These are phyloP conservation scores for Heliconius cydno DNA, from an alignment of 2,888 invertebrate species.

Conservation along the genomic window DNA sequence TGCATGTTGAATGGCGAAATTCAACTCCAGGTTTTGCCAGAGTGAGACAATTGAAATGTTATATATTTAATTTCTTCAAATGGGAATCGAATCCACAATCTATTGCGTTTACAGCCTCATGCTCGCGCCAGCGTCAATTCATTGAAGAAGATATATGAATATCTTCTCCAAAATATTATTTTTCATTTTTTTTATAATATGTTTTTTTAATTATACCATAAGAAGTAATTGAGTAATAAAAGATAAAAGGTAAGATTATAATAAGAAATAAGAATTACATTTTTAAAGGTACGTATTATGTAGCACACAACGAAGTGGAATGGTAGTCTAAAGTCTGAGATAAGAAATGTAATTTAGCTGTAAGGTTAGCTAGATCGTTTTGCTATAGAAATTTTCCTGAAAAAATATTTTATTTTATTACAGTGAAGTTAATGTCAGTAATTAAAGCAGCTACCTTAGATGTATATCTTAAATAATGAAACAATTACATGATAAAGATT, in stretches of 20 bases:
- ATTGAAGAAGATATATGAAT: too few relatives aligned
- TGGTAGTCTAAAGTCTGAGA: neutral
- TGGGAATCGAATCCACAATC: too few relatives aligned
- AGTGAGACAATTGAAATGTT: too few relatives aligned
- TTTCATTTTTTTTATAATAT: too few relatives aligned
- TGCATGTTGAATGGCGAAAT: too few relatives aligned
- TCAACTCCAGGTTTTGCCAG: too few relatives aligned
- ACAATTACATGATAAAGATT: too few relatives aligned
- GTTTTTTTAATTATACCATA: neutral
- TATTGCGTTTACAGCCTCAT: too few relatives aligned
- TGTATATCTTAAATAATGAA: too few relatives aligned
- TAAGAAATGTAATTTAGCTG: constrained; percentile 5
- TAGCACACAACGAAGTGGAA: neutral
- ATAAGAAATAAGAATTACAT: neutral
- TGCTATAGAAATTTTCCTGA: neutral
- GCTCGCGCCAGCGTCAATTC: too few relatives aligned
- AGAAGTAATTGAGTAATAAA: neutral
- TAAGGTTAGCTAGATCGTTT: neutral
- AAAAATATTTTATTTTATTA: neutral
- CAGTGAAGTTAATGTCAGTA: neutral
- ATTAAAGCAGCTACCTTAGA: neutral
- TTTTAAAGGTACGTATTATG: neutral
- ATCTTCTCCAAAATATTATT: too few relatives aligned
- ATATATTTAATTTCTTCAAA: too few relatives aligned
- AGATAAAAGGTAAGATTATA: neutral